Base-by-base conservation (phyloP, 2,888 invertebrate species). In the Alentia gelatinosa region DNA sequence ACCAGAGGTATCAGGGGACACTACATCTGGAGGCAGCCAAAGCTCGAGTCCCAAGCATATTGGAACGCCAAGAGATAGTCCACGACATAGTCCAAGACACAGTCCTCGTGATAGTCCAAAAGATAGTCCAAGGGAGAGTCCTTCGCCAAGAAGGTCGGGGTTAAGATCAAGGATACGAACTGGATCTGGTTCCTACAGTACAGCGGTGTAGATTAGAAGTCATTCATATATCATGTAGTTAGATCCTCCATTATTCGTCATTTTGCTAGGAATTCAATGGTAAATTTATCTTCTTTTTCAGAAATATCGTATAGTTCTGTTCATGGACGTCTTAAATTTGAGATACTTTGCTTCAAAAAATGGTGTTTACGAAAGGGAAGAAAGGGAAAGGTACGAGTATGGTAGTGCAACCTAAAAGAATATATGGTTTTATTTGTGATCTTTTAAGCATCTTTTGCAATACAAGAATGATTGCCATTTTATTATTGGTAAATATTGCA, bases 1-100 rank as follows among this genome's bases (percentile, higher is more conserved):
- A 26, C 84, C 37, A 50, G 42, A 50, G 19, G 39, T 0, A 47
- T 50, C 88, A 30, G 50, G 50, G 1, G 42, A 88, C 33, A 50
- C 19, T 50, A 26, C 26, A 12, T 56, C 74, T n/a, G 75, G 74
- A 12, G 89, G 40, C 9, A 68, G 89, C 33, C 56, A 68, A n/a
- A 74, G 89, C 74, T 68, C 89, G 12, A 89, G 89, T 89, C 89
- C 89, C 37, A 63, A 74, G 39, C 89, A 89, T 83, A 26, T 39
- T 40, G 68, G 74, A 39, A 89, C 89, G 4, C 89, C 89, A 30
- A 89, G 89, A 30, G 89, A 89, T n/a, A 89, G 89, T 74, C 89
- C 89, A 0, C 35, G 89, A 26, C 39, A 89, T n/a, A 89, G 89
- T 37, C 89, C 89, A 4, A 89, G 74, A 33, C 74, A 83, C 26